Percentiles rank a stretch among this genome's conserved stretches.
Conservation (phyloP, 2,113 vertebrate genomes). For the Gnathonemus longibarbis region DNA sequence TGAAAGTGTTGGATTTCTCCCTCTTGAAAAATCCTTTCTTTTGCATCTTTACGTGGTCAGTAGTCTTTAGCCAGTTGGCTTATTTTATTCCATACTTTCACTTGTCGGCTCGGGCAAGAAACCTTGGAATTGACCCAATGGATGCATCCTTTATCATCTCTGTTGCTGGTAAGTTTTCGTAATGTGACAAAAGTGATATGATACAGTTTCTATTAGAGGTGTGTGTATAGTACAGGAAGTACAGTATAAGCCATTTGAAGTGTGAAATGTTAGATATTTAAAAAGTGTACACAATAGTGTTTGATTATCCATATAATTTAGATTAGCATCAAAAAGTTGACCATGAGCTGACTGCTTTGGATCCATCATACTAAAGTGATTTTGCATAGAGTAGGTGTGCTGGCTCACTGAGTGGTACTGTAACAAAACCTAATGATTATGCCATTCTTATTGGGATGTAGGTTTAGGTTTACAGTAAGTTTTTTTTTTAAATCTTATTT, state of each 20-base stretch:
- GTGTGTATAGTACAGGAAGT: not conserved
- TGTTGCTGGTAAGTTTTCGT: conserved; percentile 69
- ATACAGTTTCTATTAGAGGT: not conserved
- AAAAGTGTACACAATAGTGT: not conserved
- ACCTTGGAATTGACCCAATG: conserved; percentile 73
- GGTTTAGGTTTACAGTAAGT: not conserved
- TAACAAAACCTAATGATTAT: not conserved
- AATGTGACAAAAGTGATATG: not conserved
- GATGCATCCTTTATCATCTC: conserved; percentile 83
- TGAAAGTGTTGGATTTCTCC: conserved; percentile 68
- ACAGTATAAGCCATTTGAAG: not conserved
- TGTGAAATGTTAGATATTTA: not conserved
- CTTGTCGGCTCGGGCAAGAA: conserved; percentile 78
- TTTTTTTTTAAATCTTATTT: not conserved
- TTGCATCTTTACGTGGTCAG: conserved; percentile 82
- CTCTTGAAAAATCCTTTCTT: conserved; percentile 80
- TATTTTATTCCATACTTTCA: conserved; percentile 87
- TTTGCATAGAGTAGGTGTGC: not conserved
- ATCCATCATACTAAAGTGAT: not conserved
- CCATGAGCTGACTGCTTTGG: not conserved
- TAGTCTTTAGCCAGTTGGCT: conserved; percentile 84
- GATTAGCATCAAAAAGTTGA: not conserved
- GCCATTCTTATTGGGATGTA: not conserved
- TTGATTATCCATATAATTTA: not conserved
- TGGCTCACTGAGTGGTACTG: not conserved